Base-by-base conservation (phyloP, 1,140 invertebrate species). In the Archegozetes longisetosus region DNA sequence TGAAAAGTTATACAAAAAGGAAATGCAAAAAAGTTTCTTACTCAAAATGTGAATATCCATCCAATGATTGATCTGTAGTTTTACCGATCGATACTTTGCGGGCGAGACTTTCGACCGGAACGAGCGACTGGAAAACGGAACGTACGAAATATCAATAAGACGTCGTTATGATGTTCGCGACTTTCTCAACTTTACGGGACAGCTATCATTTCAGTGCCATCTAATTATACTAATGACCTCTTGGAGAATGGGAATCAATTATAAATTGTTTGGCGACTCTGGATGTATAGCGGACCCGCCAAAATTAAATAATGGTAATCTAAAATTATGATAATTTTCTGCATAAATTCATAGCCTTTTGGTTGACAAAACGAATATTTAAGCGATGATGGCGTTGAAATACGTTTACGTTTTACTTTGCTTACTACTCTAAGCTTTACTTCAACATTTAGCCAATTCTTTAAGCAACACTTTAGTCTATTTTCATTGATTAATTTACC, bases 91-190 rank as follows among this genome's bases (percentile, higher is more conserved):
- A 28, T 65, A 54, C 28, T n/a, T 67, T 40, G 60, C 55, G 26
- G 60, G 64, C 28, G 60, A 63, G 55, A 64, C 65, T 4, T 68
- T 68, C 53, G 66, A 66, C 53, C 56, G 46, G 3, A 58, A 64
- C 3, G 56, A 59, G 52, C 26, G 47, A n/a, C 32, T 64, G 22
- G 17, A 28, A 13, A 66, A 68, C 46, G 60, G 63, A 23, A 68
- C 67, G 2, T 68, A 64, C 53, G 64, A 68, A 29, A 60, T 68
- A 29, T 64, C 55, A 26, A 61, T 68, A 32, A 61, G 60, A 28
- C 32, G 61, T 26, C 55, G 61, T 17, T 68, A 63, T 57, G 47
- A 17, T 2, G 64, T 64, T 22, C 46, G 56, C 25, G 65, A 68
- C 20, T 68, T 61, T 62, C 26, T 60, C 12, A 60, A 68, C 14